These are phyloP conservation scores for Pandion haliaetus DNA, from an alignment of 2,113 vertebrate genomes.

Conservation along the genomic window DNA sequence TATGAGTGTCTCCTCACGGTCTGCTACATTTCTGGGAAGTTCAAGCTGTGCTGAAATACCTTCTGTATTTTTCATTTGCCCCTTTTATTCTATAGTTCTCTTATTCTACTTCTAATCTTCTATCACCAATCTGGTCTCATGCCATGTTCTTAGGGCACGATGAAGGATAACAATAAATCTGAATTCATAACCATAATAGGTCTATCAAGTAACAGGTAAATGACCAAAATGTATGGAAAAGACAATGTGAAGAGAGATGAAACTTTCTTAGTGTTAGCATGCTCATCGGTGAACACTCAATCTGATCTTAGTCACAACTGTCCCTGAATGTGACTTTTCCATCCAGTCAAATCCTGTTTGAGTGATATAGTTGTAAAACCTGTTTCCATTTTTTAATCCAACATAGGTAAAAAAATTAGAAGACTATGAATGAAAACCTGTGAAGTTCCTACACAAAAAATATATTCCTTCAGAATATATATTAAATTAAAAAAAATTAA, in stretches of 20 bases:
- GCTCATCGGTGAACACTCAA: background rate
- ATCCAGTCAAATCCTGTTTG: background rate
- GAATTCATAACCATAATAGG: background rate
- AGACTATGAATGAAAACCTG: background rate
- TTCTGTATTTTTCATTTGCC: background rate
- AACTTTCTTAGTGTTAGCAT: background rate
- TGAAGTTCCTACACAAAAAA: background rate
- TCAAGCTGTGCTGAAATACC: background rate
- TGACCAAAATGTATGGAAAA: background rate
- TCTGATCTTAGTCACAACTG: background rate
- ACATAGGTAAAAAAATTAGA: background rate
- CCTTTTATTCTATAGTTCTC: background rate
- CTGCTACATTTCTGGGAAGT: background rate
- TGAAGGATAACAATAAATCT: background rate
- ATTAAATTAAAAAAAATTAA: background rate
- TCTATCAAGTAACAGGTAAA: background rate
- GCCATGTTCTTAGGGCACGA: background rate
- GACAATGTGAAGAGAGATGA: background rate
- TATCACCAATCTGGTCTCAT: background rate
- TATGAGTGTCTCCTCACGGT: background rate
- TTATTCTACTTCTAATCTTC: background rate
- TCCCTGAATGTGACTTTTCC: background rate
- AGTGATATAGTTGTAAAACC: background rate
- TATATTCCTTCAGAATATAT: background rate
- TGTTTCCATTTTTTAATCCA: background rate